Conservation (phyloP, 23 tunicate genomes). For the Corella eumyota region DNA sequence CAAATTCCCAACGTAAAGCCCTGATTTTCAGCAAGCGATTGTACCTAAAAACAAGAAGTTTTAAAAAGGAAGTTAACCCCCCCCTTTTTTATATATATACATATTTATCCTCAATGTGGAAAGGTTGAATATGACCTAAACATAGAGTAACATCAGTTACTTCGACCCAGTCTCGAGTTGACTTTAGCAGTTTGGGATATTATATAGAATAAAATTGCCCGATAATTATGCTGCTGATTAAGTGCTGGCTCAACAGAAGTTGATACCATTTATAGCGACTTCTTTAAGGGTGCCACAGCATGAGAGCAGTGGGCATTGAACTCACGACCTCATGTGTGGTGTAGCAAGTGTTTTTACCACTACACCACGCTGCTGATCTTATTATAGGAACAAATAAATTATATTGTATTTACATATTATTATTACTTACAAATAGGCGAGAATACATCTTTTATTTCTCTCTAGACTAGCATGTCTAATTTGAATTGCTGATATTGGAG, state of each 20-base stretch:
- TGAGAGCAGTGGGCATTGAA: neutral
- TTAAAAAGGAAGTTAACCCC: neutral
- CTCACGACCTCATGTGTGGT: too few species aligned
- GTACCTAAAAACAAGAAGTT: slow-evolving; percentile 22
- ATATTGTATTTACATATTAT: too few species aligned
- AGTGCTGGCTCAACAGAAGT: neutral
- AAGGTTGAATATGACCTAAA: neutral
- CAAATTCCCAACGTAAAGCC: slow-evolving; percentile 89
- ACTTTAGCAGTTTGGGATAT: too few species aligned
- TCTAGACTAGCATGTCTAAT: slow-evolving; percentile 67
- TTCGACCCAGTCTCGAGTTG: neutral
- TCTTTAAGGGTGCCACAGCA: neutral
- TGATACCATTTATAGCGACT: too few species aligned
- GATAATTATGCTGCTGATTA: neutral
- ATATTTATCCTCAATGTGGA: too few species aligned
- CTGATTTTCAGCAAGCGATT: slow-evolving; percentile 69
- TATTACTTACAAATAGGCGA: slow-evolving; percentile 74
- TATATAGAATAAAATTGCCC: neutral
- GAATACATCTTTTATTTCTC: slow-evolving; percentile 84
- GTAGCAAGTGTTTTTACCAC: too few species aligned
- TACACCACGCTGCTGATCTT: too few species aligned
- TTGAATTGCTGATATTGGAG: slow-evolving; percentile 57
- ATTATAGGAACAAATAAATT: too few species aligned
- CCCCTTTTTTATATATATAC: too few species aligned
- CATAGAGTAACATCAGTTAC: too few species aligned